phyloP scores from a whole-genome alignment of 2,797 vertebrate species.

The Mormyrus hasselquistii region DNA sequence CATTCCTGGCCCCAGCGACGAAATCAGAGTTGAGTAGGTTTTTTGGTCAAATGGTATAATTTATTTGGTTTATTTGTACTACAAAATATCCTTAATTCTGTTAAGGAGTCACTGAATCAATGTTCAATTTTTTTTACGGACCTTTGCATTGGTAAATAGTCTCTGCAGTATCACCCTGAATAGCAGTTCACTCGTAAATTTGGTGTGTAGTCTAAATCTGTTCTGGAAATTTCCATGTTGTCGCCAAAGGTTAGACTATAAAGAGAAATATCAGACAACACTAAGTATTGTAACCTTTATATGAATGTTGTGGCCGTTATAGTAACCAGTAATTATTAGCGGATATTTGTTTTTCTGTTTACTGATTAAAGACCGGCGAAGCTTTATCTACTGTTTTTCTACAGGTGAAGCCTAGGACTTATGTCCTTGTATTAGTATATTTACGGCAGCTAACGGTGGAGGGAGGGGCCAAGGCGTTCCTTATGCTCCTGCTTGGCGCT shows the following conservation, averaged over 20 bases:
- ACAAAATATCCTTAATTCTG: background rate
- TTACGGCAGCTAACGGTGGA: conserved; percentile 29
- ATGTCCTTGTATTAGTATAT: background rate
- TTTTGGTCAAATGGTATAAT: background rate
- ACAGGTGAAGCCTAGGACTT: background rate
- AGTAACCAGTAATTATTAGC: background rate
- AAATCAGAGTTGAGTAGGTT: background rate
- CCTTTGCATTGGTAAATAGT: background rate
- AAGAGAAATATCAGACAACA: background rate
- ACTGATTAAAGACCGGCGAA: background rate
- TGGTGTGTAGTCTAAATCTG: background rate
- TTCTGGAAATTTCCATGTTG: conserved; percentile 2
- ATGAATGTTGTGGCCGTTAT: background rate
- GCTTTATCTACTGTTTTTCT: background rate
- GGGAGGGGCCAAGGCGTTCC: conserved; percentile 44
- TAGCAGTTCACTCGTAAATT: background rate
- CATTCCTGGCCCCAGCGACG: background rate
- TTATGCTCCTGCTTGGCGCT: conserved; percentile 32
- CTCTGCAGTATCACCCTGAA: background rate
- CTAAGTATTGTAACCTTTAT: background rate
- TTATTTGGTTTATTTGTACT: background rate
- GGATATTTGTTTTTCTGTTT: background rate
- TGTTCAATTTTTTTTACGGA: background rate
- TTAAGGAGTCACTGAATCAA: background rate
- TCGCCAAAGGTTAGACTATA: background rate